These are phyloP conservation scores for Pantherophis alleghaniensis DNA, from an alignment of 2,797 vertebrate genomes.

Conservation along the genomic window DNA sequence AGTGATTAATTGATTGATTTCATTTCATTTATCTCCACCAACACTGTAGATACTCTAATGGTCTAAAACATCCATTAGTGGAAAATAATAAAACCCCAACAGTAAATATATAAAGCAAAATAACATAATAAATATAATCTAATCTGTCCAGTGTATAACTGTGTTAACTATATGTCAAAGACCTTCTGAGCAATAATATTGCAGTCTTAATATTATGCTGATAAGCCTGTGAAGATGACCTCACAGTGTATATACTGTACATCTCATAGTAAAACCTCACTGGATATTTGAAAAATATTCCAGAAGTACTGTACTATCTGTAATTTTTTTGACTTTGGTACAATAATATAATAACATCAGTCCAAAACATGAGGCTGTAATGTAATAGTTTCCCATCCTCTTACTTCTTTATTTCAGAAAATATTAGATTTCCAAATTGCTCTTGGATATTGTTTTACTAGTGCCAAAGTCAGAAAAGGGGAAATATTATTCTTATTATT, in stretches of 20 bases:
- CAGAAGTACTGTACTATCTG: not conserved
- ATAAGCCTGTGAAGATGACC: not conserved
- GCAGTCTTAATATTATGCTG: not conserved
- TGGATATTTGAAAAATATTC: not conserved
- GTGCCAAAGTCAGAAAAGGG: not conserved
- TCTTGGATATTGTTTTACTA: not conserved
- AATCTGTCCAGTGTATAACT: not conserved
- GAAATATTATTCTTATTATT: not conserved
- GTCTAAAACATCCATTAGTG: not conserved
- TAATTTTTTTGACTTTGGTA: not conserved
- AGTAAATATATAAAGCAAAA: not conserved
- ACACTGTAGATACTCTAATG: not conserved
- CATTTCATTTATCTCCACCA: not conserved
- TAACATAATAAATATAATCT: not conserved
- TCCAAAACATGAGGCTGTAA: constrained; percentile 15
- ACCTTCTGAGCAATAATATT: not conserved
- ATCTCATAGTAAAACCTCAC: not conserved
- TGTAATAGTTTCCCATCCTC: not conserved
- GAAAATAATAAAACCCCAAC: not conserved
- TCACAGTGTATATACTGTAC: not conserved
- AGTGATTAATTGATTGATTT: not conserved
- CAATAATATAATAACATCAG: not conserved
- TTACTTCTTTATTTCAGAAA: not conserved
- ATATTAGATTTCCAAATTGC: not conserved
- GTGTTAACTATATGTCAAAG: not conserved